Evolutionary conservation across 2,888 invertebrate genomes (phyloP).

Genomic region (Drosophila mercatorum): DNA sequence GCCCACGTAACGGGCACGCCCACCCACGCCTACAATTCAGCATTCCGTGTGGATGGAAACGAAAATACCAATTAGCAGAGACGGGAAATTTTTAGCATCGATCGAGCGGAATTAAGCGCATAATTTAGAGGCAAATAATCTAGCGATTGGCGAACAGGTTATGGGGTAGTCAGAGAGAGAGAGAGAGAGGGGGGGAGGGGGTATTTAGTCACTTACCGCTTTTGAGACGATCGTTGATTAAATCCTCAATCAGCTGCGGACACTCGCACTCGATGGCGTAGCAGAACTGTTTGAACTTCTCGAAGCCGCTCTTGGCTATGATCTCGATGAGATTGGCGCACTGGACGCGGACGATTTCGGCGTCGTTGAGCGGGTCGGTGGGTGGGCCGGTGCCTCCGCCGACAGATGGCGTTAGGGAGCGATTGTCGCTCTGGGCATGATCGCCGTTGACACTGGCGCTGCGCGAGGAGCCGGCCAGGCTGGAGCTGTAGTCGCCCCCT

Average conservation of each 20-base stretch:
- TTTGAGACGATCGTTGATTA: slow-evolving; percentile 87
- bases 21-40: slow-evolving; percentile 45
- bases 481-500: slow-evolving; percentile 62
- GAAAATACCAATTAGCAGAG: slow-evolving; percentile 57
- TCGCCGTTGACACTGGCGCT: slow-evolving; percentile 83
- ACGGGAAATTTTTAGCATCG: slow-evolving; percentile 58
- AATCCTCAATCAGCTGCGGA: slow-evolving; percentile 87
- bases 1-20: slow-evolving; percentile 39
- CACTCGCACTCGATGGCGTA: slow-evolving; percentile 87
- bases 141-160: slow-evolving; percentile 62
- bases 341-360: slow-evolving; percentile 84
- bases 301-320: slow-evolving; percentile 87
- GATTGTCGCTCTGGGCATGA: slow-evolving; percentile 79
- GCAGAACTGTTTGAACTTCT: slow-evolving; percentile 87
- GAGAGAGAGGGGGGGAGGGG: background rate
- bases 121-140: slow-evolving; percentile 68
- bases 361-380: slow-evolving; percentile 75
- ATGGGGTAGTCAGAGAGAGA: too few species aligned
- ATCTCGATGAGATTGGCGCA: slow-evolving; percentile 87
- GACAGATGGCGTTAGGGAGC: slow-evolving; percentile 82
- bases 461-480: slow-evolving; percentile 73
- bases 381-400: slow-evolving; percentile 24
- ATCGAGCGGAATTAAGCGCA: slow-evolving; percentile 68
- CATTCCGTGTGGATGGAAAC: slow-evolving; percentile 12
- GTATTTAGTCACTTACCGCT: slow-evolving; percentile 80